These are phyloP conservation scores for Bombyx mandarina DNA, from an alignment of 1,140 invertebrate genomes.

Conservation along the genomic window DNA sequence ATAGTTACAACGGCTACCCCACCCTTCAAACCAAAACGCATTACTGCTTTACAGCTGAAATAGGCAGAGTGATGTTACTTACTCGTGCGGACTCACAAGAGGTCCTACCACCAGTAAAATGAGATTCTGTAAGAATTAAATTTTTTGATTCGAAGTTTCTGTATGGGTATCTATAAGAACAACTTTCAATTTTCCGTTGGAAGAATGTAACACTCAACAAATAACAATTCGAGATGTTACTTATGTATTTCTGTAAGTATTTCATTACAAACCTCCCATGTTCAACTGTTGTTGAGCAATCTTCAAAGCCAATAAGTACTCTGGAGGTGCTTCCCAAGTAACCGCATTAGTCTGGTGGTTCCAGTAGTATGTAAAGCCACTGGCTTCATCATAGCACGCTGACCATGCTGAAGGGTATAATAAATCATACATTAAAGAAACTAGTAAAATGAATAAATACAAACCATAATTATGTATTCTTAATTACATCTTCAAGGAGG, in stretches of 20 bases:
- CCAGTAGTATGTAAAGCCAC: conserved; percentile 69
- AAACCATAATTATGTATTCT: too few species aligned
- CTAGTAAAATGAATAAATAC: too few species aligned
- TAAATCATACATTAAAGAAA: neutral
- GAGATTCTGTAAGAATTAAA: too few species aligned
- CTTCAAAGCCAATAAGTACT: conserved; percentile 54
- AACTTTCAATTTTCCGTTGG: neutral
- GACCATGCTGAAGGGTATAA: conserved; percentile 56
- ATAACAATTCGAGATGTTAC: neutral
- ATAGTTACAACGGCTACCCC: too few species aligned
- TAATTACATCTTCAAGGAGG: too few species aligned
- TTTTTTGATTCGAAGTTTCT: too few species aligned
- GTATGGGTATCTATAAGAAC: neutral
- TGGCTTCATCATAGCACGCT: conserved; percentile 63
- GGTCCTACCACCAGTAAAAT: too few species aligned
- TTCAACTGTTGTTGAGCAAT: conserved; percentile 54
- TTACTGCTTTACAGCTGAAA: too few species aligned
- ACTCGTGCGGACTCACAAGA: too few species aligned
- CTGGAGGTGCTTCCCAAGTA: conserved; percentile 65
- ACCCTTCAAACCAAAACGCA: too few species aligned
- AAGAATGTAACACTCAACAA: neutral
- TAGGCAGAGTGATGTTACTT: too few species aligned
- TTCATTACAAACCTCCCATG: conserved; percentile 29
- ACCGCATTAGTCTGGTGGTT: conserved; percentile 67
- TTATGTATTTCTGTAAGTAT: too few species aligned